Percentiles rank a stretch among this genome's conserved stretches.
phyloP scores from a whole-genome alignment of 2,113 vertebrate genomes.

The Lipotes vexillifer region DNA sequence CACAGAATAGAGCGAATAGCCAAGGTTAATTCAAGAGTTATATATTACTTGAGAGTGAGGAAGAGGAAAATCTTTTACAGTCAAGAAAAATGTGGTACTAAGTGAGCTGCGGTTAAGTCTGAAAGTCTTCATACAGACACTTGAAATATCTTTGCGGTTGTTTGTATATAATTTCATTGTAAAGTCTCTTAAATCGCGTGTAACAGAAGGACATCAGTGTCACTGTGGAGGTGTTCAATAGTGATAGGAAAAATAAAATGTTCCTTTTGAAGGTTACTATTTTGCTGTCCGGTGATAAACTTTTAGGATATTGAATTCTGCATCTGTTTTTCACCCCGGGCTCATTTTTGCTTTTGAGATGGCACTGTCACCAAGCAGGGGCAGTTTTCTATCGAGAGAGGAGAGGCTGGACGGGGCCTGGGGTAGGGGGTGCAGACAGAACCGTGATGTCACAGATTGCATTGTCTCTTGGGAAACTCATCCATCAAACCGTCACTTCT shows the following conservation, averaged over 20 bases:
- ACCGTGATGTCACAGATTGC: conserved; percentile 77
- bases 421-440: conserved; percentile 44
- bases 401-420: conserved; percentile 44
- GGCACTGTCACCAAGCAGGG: conserved; percentile 42
- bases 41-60: background rate
- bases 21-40: background rate
- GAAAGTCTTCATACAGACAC: background rate
- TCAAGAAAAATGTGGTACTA: background rate
- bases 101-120: background rate
- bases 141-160: background rate
- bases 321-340: background rate
- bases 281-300: conserved; percentile 22
- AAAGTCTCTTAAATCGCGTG: conserved; percentile 16
- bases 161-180: background rate
- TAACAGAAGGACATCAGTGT: conserved; percentile 11
- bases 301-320: conserved; percentile 2
- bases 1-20: background rate
- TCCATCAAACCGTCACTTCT: conserved; percentile 83
- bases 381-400: conserved; percentile 56
- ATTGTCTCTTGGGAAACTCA: conserved; percentile 79
- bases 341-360: conserved; percentile 58
- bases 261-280: background rate
- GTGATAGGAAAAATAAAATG: background rate
- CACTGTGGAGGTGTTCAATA: background rate
- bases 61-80: background rate